These are phyloP conservation scores for Hyles lineata DNA, from an alignment of 2,888 invertebrate species.

Conservation along the genomic window DNA sequence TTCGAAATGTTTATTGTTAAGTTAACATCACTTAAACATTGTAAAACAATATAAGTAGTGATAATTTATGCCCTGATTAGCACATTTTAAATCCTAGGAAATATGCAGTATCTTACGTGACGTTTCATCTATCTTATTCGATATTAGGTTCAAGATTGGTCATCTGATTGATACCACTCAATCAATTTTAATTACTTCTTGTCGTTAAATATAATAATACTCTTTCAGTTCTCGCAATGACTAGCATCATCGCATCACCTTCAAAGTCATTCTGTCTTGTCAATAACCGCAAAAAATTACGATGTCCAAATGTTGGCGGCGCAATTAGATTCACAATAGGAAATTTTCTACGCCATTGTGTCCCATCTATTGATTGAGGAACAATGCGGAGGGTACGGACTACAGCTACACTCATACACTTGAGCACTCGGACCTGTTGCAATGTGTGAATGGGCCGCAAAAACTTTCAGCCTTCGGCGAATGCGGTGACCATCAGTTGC, in stretches of 20 bases:
- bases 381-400: conserved; percentile 12
- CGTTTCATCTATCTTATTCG: too few relatives aligned
- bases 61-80: too few relatives aligned
- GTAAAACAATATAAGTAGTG: too few relatives aligned
- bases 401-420: not conserved
- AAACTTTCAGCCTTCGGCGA: conserved; percentile 36
- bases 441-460: conserved; percentile 36
- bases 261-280: not conserved
- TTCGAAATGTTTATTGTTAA: too few relatives aligned
- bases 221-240: not conserved
- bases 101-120: too few relatives aligned
- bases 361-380: conserved; percentile 16
- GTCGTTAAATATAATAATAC: too few relatives aligned
- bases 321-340: not conserved
- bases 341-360: conserved; percentile 2
- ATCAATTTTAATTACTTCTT: too few relatives aligned
- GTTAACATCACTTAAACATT: too few relatives aligned
- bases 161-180: too few relatives aligned
- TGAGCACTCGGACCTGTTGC: not conserved
- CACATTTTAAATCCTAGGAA: too few relatives aligned
- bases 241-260: not conserved
- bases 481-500: not conserved
- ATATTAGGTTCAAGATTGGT: too few relatives aligned
- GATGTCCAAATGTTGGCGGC: not conserved
- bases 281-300: not conserved